phyloP scores from a whole-genome alignment of 2,888 invertebrate species.

The Epirrhoe alternata region DNA sequence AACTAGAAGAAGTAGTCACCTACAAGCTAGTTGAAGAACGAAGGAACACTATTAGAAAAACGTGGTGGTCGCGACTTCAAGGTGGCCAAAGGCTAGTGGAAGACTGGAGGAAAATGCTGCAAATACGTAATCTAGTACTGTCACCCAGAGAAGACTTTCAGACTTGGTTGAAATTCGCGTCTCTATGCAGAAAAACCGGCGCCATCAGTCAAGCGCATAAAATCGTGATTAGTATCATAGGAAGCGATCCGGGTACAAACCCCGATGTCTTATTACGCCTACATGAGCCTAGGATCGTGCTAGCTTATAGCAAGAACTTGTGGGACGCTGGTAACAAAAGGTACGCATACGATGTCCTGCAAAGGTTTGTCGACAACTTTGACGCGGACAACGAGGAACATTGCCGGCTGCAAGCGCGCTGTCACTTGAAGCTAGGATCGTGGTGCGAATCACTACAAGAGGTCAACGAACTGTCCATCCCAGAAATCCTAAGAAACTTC shows the following conservation, averaged over 20 bases:
- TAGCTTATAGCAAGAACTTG: conserved; percentile 98
- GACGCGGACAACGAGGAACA: conserved; percentile 83
- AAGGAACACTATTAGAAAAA: conserved; percentile 89
- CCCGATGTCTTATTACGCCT: conserved; percentile 89
- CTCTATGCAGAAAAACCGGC: conserved; percentile 97
- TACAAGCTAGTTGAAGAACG: conserved; percentile 98
- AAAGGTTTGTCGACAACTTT: conserved; percentile 88
- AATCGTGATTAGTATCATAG: conserved; percentile 93
- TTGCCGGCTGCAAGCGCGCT: conserved; percentile 88
- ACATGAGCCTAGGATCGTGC: conserved; percentile 93
- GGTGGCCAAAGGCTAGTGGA: conserved; percentile 98
- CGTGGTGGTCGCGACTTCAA: conserved; percentile 98
- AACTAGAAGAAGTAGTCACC: conserved; percentile 98
- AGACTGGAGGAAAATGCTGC: conserved; percentile 98
- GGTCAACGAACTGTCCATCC: conserved; percentile 91
- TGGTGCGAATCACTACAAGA: conserved; percentile 97
- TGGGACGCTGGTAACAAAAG: conserved; percentile 94
- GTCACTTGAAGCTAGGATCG: conserved; percentile 96
- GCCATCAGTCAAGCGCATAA: conserved; percentile 95
- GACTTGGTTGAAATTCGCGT: conserved; percentile 98
- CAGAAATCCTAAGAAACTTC: conserved; percentile 90
- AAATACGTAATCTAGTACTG: conserved; percentile 96
- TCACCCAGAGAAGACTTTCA: conserved; percentile 96
- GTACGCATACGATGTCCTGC: conserved; percentile 91
- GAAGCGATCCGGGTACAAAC: conserved; percentile 91